A percentile compares a stretch with the other conserved stretches of the same genome.
Evolutionary conservation across 2,888 invertebrate genomes (phyloP).

Genomic region (Oscheius sp.): DNA sequence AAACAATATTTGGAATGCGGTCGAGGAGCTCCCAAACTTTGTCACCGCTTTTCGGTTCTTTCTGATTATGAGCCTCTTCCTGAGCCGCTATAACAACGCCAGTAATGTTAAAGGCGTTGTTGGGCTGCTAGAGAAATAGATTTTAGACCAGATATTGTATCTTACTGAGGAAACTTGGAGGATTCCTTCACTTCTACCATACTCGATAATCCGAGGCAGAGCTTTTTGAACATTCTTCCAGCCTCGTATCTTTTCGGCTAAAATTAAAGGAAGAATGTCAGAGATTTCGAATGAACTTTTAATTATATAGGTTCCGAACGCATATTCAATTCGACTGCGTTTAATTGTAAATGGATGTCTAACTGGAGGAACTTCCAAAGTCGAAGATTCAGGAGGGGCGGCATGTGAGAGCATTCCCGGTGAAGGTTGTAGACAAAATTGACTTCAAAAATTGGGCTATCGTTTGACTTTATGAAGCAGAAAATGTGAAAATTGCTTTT

Average conservation of each 20-base stretch:
- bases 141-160: too few species aligned
- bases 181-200: constrained; percentile 68
- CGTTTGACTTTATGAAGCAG: constrained; percentile 1
- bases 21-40: too few species aligned
- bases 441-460: too few species aligned
- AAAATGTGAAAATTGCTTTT: not conserved
- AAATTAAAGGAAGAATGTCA: too few species aligned
- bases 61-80: constrained; percentile 65
- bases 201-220: constrained; percentile 66
- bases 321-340: not conserved
- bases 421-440: too few species aligned
- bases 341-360: not conserved
- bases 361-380: too few species aligned
- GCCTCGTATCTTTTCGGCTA: constrained; percentile 56
- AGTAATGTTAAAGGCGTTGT: constrained; percentile 62
- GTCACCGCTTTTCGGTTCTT: constrained; percentile 64
- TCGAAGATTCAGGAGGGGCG: not conserved
- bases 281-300: not conserved
- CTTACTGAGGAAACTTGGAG: constrained; percentile 40
- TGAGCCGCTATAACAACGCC: constrained; percentile 67
- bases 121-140: constrained; percentile 22
- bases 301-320: not conserved
- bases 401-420: not conserved
- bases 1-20: too few species aligned
- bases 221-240: constrained; percentile 67